Conservation (phyloP, 2,113 vertebrate species). For the Passerina amoena region DNA sequence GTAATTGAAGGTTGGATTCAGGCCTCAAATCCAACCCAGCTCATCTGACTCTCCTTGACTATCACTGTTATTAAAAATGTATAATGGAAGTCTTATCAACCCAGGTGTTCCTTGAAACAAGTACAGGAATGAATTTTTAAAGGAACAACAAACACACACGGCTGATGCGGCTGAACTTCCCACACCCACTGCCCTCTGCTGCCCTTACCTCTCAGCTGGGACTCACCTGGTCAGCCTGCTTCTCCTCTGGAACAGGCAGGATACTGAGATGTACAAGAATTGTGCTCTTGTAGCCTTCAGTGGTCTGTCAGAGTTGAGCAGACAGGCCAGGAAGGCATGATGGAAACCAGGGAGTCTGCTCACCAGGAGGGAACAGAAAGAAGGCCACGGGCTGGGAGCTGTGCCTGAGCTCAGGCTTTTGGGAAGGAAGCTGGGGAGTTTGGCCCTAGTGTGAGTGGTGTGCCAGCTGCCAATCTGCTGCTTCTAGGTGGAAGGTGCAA, state of each 20-base stretch:
- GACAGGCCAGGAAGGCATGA: background rate
- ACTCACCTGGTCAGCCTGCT: background rate
- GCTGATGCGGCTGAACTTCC: background rate
- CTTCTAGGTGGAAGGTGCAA: background rate
- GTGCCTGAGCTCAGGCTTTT: background rate
- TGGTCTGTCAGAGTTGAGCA: background rate
- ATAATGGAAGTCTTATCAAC: background rate
- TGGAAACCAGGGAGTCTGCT: background rate
- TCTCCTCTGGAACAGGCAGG: background rate
- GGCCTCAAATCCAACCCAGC: background rate
- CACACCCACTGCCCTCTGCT: background rate
- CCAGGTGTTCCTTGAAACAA: background rate
- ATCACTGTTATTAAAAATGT: background rate
- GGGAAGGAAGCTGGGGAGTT: background rate
- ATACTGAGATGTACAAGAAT: background rate
- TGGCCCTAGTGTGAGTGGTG: background rate
- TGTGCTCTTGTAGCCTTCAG: background rate
- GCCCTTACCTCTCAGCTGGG: background rate
- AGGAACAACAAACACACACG: background rate
- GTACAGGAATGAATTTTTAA: background rate
- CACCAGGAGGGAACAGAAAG: background rate
- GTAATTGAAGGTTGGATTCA: background rate
- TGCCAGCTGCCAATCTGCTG: background rate
- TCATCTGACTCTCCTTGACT: background rate
- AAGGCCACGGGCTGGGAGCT: fast-evolving